Conservation (phyloP, 2,888 invertebrate genomes). For the Ochlodes sylvanus region DNA sequence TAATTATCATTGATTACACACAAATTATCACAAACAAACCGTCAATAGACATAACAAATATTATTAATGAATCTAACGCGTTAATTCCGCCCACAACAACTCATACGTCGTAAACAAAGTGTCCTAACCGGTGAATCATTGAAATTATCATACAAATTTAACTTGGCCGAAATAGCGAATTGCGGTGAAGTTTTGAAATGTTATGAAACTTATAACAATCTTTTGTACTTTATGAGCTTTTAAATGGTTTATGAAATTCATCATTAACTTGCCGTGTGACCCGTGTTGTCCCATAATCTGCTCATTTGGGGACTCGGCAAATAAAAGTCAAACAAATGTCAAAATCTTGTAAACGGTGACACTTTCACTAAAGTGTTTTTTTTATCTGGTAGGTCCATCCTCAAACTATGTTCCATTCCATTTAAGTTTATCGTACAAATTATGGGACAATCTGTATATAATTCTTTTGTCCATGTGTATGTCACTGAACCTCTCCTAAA, state of each 20-base stretch:
- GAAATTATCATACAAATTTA: conserved; percentile 6
- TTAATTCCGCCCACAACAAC: not conserved
- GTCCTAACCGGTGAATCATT: conserved; percentile 7
- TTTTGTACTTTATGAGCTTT: conserved; percentile 1
- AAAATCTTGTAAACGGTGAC: no score
- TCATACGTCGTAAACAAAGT: not conserved
- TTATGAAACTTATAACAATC: not conserved
- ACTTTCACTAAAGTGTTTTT: no score
- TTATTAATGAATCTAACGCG: not conserved
- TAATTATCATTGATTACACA: no score
- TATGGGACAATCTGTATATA: no score
- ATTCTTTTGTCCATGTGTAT: not conserved
- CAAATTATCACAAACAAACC: no score
- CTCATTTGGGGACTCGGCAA: no score
- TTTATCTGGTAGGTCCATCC: no score
- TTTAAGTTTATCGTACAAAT: no score
- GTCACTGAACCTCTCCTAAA: not conserved
- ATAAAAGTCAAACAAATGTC: no score
- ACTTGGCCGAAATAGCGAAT: conserved; percentile 5
- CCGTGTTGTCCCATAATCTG: no score
- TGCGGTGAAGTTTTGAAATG: not conserved
- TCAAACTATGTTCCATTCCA: no score
- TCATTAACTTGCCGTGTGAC: not conserved
- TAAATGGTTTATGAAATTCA: conserved; percentile 2
- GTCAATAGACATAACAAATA: not conserved